Evolutionary conservation across 2,113 vertebrate genomes (phyloP), one percentile per base, ranked within the genome.

Genomic region (Eonycteris spelaea): DNA sequence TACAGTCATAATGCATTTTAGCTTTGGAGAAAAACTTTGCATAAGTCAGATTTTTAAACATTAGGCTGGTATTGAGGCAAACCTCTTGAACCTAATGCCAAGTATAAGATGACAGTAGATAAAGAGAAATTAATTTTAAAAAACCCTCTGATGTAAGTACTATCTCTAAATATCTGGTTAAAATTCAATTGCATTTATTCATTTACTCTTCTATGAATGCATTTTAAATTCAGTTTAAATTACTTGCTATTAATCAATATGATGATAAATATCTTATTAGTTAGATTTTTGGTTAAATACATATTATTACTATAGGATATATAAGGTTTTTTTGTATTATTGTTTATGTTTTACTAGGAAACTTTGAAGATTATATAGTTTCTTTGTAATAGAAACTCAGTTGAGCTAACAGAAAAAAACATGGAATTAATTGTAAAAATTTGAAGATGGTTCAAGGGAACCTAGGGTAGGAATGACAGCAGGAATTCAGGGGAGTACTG

Each of bases 71-170:
- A 86, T 75, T 91, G 83, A 93, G 13, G 86, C 95, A 86, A 71
- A n/a, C 15, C 38, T 90, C 8, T 18, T 90, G 61, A 77, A 82
- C 6, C 26, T 74, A 63, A 70, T 83, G 21, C 9, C 8, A 28
- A 43, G n/a, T 73, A 12, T 63, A 61, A 88, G 48, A 65, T 71
- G 21, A 93, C 22, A 63, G 19, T 30, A 70, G 2, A 33, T 82
- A 33, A 92, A 93, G 57, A 90, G 11, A 74, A 89, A 73, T 19
- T 73, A 73, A 89, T 82, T 95, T 93, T 57, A 51, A 93, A 85
- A 85, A 91, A 13, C 7, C 91, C 8, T 67, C 15, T 75, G n/a
- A 35, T 86, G 5, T 73, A 55, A 1, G 3, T 55, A 53, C 68
- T 7, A 63, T 68, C 92, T 93, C 15, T 55, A 67, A 75, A 91